Evolutionary conservation across 1,140 invertebrate species (phyloP).

Genomic region (Tachypleus tridentatus): DNA sequence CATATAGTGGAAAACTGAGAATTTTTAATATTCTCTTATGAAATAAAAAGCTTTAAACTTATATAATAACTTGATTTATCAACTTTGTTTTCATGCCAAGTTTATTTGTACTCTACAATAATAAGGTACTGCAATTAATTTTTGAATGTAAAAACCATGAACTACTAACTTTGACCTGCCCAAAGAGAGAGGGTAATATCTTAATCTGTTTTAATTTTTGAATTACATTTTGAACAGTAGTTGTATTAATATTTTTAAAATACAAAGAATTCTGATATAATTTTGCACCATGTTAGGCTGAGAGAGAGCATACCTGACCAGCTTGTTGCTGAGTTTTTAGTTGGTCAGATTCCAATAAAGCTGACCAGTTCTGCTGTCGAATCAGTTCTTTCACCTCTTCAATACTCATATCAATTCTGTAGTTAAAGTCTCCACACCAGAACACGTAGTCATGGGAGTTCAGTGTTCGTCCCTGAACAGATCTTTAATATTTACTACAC

Average conservation of each 20-base stretch:
- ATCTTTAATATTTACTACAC: not conserved
- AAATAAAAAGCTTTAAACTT: too few relatives aligned
- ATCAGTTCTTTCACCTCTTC: conserved; percentile 85
- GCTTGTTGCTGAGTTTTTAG: conserved; percentile 46
- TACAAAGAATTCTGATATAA: conserved; percentile 9
- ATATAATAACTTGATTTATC: too few relatives aligned
- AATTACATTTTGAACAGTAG: too few relatives aligned
- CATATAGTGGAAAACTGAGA: too few relatives aligned
- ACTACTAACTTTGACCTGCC: too few relatives aligned
- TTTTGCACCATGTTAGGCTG: not conserved
- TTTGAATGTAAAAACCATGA: too few relatives aligned
- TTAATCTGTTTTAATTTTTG: too few relatives aligned
- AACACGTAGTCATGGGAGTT: conserved; percentile 97
- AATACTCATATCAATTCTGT: conserved; percentile 89
- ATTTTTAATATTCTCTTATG: too few relatives aligned
- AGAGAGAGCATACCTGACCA: conserved; percentile 32
- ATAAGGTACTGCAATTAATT: too few relatives aligned
- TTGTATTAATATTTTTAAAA: not conserved
- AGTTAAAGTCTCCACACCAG: conserved; percentile 99
- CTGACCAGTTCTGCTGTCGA: conserved; percentile 57
- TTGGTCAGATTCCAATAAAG: conserved; percentile 79
- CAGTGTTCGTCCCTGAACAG: conserved; percentile 54
- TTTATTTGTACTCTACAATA: too few relatives aligned
- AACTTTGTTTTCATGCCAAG: too few relatives aligned
- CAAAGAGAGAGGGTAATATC: too few relatives aligned